Base-by-base conservation (phyloP, 2,888 invertebrate species). In the Eledona agricola region DNA sequence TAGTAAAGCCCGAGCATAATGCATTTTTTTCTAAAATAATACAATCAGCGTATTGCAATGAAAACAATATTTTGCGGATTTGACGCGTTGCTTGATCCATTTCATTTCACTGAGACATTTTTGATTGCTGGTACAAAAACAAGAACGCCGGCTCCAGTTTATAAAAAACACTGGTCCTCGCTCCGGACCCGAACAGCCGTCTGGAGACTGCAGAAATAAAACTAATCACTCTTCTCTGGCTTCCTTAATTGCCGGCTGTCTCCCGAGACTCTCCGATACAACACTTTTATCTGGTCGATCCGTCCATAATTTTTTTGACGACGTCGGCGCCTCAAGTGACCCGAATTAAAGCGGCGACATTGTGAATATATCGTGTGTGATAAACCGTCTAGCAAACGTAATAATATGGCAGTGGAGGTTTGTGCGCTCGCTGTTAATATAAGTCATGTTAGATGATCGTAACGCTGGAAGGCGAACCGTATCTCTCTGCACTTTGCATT, bases 211-310 rank as follows among this genome's bases (percentile, higher is more conserved):
- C 17, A 60, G 55, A 54, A 61, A 63, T 51, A 58, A 58, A 62
- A 58, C 56, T 58, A 63, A 62, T 61, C 58, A 56, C 51, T 61
- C 57, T 58, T 49, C 51, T n/a, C 45, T 56, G 56, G 55, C 54
- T 42, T 55, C 58, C n/a, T n/a, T n/a, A n/a, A n/a, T n/a, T n/a
- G n/a, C n/a, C n/a, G n/a, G n/a, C n/a, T n/a, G n/a, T n/a, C n/a
- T n/a, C n/a, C n/a, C n/a, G n/a, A n/a, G n/a, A n/a, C n/a, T n/a
- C n/a, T n/a, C n/a, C 42, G 42, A 42, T 42, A 40, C 40, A 42
- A 20, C 29, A 19, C 22, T 31, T 42, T 42, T 37, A 42, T 42
- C 42, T 31, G 2, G 6, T 31, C 5, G 31, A 31, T 15, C 3
- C 25, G 12, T n/a, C 12, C 11, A n/a, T 7, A 13, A 28, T 19